Percentiles rank a stretch among this genome's conserved stretches.
Evolutionary conservation across 2,797 vertebrate genomes (phyloP).

Genomic region (Gambusia yucatana): DNA sequence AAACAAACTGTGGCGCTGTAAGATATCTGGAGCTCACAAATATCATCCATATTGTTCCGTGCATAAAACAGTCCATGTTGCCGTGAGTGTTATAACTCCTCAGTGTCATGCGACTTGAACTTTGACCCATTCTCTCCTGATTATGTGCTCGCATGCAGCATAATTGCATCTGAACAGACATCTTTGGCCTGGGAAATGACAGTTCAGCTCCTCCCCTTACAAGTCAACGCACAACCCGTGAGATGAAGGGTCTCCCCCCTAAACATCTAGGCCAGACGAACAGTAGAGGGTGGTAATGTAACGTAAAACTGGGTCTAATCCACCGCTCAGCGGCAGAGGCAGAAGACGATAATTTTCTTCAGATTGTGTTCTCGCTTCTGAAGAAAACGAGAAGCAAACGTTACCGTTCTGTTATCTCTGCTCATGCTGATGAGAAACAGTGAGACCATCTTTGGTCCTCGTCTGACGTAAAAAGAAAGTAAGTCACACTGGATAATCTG

Average conservation of each 20-base stretch:
- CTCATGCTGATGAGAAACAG: not conserved
- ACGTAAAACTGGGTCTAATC: slow-evolving; percentile 39
- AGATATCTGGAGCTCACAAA: not conserved
- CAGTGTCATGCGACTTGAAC: not conserved
- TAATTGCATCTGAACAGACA: slow-evolving; percentile 12
- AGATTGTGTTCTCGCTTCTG: not conserved
- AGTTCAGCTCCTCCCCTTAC: slow-evolving; percentile 14
- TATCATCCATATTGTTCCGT: not conserved
- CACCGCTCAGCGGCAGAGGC: slow-evolving; percentile 10
- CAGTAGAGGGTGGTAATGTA: slow-evolving; percentile 74
- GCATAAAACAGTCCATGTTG: not conserved
- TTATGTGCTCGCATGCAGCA: slow-evolving; percentile 35
- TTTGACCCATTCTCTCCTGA: slow-evolving; percentile 20
- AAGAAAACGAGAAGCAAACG: not conserved
- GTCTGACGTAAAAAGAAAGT: not conserved
- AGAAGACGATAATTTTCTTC: slow-evolving; percentile 7
- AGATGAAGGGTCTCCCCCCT: slow-evolving; percentile 32
- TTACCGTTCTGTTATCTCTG: not conserved
- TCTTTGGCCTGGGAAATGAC: slow-evolving; percentile 33
- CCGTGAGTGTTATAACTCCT: slow-evolving; percentile 7
- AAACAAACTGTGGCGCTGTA: not conserved
- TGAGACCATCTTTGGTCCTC: not conserved
- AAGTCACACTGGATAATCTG: slow-evolving; percentile 1
- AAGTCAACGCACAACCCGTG: slow-evolving; percentile 37
- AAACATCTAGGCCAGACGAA: slow-evolving; percentile 59